A percentile compares a stretch with the other conserved stretches of the same genome.
Evolutionary conservation across 2,797 vertebrate species (phyloP).

Genomic region (Bufotes viridis): DNA sequence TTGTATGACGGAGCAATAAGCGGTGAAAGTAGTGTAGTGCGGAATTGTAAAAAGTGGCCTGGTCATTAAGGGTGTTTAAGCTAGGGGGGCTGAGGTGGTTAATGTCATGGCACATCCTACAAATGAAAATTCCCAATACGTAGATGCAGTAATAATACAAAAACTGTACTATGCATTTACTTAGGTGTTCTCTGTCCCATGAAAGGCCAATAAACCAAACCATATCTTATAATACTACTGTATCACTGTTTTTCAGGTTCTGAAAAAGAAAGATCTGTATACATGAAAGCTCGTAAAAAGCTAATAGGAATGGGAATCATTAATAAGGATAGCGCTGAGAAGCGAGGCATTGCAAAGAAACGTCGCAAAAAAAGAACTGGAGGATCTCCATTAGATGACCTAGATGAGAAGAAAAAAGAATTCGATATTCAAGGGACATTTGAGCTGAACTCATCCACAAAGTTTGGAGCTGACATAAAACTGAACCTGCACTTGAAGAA

Average conservation of each 20-base stretch:
- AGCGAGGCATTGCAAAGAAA: constrained; percentile 28
- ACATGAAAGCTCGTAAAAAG: constrained; percentile 73
- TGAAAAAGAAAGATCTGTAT: constrained; percentile 69
- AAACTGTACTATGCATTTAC: too few species aligned
- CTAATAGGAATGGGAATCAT: constrained; percentile 42
- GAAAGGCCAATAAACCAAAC: too few species aligned
- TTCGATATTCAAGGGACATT: constrained; percentile 73
- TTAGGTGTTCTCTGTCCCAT: too few species aligned
- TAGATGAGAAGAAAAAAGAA: constrained; percentile 31
- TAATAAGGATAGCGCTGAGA: background rate
- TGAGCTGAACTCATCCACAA: constrained; percentile 66
- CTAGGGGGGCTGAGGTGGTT: too few species aligned
- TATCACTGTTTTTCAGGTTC: constrained; percentile 68
- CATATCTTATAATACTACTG: background rate
- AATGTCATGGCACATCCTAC: too few species aligned
- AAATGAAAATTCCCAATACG: too few species aligned
- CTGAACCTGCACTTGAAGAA: constrained; percentile 72
- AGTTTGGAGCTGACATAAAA: constrained; percentile 73
- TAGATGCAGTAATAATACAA: too few species aligned
- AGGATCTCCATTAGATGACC: background rate
- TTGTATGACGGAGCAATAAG: too few species aligned
- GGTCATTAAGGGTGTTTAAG: too few species aligned
- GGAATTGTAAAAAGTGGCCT: too few species aligned
- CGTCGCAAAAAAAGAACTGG: background rate
- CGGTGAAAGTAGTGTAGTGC: too few species aligned